Percentiles rank a stretch among this genome's conserved stretches.
phyloP scores from a whole-genome alignment of 1,140 invertebrate genomes.

The Hestina assimilis region DNA sequence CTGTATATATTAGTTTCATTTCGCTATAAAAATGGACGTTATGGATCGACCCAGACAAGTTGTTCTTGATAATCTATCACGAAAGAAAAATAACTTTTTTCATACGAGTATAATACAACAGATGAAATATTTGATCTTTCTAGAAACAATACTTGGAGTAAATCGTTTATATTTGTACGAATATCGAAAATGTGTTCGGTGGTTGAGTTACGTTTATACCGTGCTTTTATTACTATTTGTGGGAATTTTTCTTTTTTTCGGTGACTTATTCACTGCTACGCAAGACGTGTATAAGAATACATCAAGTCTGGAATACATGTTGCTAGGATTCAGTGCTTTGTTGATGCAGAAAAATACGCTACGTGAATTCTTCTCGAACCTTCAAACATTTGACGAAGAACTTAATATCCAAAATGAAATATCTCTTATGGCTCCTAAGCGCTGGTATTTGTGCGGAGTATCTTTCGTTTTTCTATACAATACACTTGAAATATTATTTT shows the following conservation, averaged over 20 bases:
- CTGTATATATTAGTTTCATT: too few relatives aligned
- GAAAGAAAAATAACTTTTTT: too few relatives aligned
- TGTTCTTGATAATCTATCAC: too few relatives aligned
- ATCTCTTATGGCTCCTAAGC: background rate
- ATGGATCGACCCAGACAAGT: too few relatives aligned
- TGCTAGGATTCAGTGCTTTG: conserved; percentile 28
- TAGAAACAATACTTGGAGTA: conserved; percentile 9
- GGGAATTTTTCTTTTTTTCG: background rate
- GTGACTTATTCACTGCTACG: conserved; percentile 1
- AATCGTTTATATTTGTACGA: conserved; percentile 12
- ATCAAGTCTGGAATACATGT: conserved; percentile 26
- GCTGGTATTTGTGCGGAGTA: background rate
- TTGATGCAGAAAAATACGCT: conserved; percentile 27
- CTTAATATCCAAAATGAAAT: conserved; percentile 36
- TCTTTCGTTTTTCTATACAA: background rate
- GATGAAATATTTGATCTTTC: conserved; percentile 1
- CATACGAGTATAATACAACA: background rate
- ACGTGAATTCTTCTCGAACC: conserved; percentile 27
- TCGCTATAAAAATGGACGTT: too few relatives aligned
- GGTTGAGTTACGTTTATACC: conserved; percentile 2
- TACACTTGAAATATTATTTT: background rate
- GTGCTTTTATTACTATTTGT: background rate
- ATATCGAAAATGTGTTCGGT: background rate
- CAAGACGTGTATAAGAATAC: conserved; percentile 28
- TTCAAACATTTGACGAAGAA: conserved; percentile 31